phyloP scores from a whole-genome alignment of 2,888 invertebrate species.

The Acleris holmiana region DNA sequence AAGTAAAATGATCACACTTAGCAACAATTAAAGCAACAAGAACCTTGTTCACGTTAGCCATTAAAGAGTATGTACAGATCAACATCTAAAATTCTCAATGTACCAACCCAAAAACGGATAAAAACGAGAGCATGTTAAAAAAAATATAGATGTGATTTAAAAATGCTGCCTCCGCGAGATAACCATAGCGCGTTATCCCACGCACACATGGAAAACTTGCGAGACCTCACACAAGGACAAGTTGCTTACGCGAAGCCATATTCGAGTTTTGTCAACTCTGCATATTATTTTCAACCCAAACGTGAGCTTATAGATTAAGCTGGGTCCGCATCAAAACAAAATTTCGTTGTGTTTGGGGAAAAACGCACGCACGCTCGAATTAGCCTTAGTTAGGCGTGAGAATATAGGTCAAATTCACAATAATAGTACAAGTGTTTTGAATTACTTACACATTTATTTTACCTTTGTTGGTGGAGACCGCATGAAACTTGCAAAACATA shows the following conservation, averaged over 20 bases:
- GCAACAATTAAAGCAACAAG: too few species aligned
- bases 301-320: conserved; percentile 27
- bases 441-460: too few species aligned
- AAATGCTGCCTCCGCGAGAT: conserved; percentile 8
- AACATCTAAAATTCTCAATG: too few species aligned
- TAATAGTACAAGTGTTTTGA: not conserved
- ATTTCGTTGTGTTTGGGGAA: conserved; percentile 13
- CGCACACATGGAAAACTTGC: conserved; percentile 19
- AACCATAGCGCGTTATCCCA: conserved; percentile 9
- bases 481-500: too few species aligned
- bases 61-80: too few species aligned
- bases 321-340: conserved; percentile 20
- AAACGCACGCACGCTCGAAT: conserved; percentile 7
- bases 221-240: conserved; percentile 14
- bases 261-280: conserved; percentile 29
- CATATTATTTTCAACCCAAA: conserved; percentile 32
- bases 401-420: not conserved
- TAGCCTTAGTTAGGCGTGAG: conserved; percentile 1
- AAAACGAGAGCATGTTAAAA: not conserved
- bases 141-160: conserved; percentile 3
- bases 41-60: too few species aligned
- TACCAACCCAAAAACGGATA: not conserved
- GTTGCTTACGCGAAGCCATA: conserved; percentile 15
- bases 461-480: too few species aligned
- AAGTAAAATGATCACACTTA: too few species aligned